phyloP scores from a whole-genome alignment of 2,888 invertebrate species.

The Griposia aprilina region DNA sequence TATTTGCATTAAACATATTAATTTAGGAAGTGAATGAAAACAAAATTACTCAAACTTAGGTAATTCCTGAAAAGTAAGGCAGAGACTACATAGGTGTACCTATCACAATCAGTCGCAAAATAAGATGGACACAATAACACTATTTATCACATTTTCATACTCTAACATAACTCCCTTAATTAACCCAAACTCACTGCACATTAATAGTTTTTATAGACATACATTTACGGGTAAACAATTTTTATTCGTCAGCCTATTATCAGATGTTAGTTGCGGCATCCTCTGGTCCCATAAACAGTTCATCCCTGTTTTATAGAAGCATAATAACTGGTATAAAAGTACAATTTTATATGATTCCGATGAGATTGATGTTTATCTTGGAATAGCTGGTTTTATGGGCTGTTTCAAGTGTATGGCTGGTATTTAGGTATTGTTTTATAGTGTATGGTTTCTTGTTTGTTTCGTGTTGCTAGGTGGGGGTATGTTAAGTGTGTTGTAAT shows the following conservation, averaged over 20 bases:
- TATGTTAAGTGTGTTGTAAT: slow-evolving; percentile 10
- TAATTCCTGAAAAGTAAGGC: background rate
- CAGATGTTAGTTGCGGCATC: slow-evolving; percentile 59
- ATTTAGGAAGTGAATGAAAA: background rate
- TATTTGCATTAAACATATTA: background rate
- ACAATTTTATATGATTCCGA: slow-evolving; percentile 84
- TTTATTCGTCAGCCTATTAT: slow-evolving; percentile 61
- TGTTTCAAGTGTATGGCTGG: slow-evolving; percentile 69
- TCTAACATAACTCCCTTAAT: slow-evolving; percentile 48
- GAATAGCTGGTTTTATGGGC: slow-evolving; percentile 78
- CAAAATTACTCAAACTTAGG: background rate
- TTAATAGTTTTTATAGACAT: slow-evolving; percentile 48
- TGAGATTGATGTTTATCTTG: slow-evolving; percentile 86
- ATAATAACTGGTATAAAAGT: slow-evolving; percentile 86
- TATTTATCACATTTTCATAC: slow-evolving; percentile 24
- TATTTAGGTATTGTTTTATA: slow-evolving; percentile 73
- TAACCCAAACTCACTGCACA: slow-evolving; percentile 25
- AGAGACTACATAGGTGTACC: background rate
- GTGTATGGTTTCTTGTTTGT: slow-evolving; percentile 62
- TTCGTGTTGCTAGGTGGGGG: slow-evolving; percentile 29
- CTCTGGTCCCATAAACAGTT: slow-evolving; percentile 53
- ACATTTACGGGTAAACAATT: slow-evolving; percentile 63
- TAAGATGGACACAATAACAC: slow-evolving; percentile 13
- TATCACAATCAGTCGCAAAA: no score
- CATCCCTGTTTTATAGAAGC: slow-evolving; percentile 79